Percentiles rank a stretch among this genome's conserved stretches.
These are phyloP conservation scores for Pelodiscus sinensis DNA, from an alignment of 2,113 vertebrate species.

Conservation along the genomic window DNA sequence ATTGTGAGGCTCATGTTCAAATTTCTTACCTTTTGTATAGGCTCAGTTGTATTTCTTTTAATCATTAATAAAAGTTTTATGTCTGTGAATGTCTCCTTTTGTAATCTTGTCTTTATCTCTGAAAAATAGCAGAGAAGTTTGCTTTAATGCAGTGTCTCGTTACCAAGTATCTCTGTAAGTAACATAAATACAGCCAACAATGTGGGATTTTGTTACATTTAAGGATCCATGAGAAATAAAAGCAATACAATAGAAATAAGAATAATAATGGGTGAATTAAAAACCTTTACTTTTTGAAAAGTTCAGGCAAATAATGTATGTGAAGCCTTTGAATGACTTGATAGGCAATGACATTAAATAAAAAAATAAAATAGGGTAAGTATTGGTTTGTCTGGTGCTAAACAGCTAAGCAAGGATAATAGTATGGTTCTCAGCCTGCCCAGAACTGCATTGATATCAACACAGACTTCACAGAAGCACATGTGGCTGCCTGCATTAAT, in stretches of 20 bases:
- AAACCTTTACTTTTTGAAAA: background rate
- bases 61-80: slow-evolving; percentile 44
- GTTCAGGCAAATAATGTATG: background rate
- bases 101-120: slow-evolving; percentile 46
- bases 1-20: background rate
- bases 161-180: background rate
- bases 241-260: rapidly evolving
- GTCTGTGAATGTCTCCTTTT: slow-evolving; percentile 56
- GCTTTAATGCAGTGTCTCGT: slow-evolving; percentile 35
- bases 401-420: background rate
- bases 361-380: background rate
- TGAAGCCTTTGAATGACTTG: background rate
- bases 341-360: background rate
- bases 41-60: background rate
- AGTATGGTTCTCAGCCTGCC: background rate
- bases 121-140: slow-evolving; percentile 44
- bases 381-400: background rate
- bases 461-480: background rate
- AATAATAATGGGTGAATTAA: slow-evolving; percentile 12
- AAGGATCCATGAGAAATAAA: background rate
- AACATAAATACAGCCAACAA: background rate
- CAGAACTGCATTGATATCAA: background rate
- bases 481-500: rapidly evolving
- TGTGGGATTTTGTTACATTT: background rate
- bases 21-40: background rate